Conservation (phyloP, 2,888 invertebrate genomes). For the Clistopyga incitator region DNA sequence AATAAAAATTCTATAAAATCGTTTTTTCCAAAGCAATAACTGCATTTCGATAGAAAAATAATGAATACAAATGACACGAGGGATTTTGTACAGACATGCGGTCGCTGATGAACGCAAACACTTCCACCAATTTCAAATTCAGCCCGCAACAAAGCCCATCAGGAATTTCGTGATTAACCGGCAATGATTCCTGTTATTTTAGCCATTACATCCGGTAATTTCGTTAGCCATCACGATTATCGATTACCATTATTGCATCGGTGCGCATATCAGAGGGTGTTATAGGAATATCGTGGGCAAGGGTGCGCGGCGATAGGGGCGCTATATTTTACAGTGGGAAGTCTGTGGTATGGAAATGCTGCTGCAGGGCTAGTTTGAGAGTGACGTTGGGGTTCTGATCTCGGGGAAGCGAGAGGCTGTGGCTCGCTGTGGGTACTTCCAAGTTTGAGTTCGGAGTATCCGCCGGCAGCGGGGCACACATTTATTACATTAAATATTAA, state of each 20-base stretch:
- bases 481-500: slow-evolving; percentile 75
- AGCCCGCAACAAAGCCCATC: not conserved
- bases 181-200: not conserved
- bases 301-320: not conserved
- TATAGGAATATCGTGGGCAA: slow-evolving; percentile 62
- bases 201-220: slow-evolving; percentile 26
- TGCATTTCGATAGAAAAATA: too few species aligned
- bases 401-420: not conserved
- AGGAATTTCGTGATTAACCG: not conserved
- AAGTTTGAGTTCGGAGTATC: slow-evolving; percentile 66
- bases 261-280: slow-evolving; percentile 61
- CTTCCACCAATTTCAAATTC: not conserved
- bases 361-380: not conserved
- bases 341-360: not conserved
- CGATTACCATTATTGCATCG: slow-evolving; percentile 71
- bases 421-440: slow-evolving; percentile 54
- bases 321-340: slow-evolving; percentile 12
- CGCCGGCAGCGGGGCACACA: slow-evolving; percentile 50
- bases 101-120: too few species aligned
- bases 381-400: not conserved
- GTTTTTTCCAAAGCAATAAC: too few species aligned
- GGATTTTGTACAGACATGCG: too few species aligned
- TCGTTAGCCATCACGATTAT: slow-evolving; percentile 60
- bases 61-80: too few species aligned
- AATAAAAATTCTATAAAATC: too few species aligned